Evolutionary conservation across 2,797 vertebrate species (phyloP).

Genomic region (Crossoptilon crossoptilon): DNA sequence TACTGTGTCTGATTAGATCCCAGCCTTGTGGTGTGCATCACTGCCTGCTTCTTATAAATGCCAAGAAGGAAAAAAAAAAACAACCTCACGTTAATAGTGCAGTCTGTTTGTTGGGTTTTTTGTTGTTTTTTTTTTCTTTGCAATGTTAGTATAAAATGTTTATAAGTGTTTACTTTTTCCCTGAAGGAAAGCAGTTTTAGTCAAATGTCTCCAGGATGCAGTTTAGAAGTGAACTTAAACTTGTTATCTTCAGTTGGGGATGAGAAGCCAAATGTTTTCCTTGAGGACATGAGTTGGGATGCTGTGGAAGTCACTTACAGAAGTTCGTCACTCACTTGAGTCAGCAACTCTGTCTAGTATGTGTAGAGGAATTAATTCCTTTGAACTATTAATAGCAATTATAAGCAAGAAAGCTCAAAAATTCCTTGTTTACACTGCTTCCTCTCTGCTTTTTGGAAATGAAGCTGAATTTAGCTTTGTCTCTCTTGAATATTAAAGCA

Average conservation of each 20-base stretch:
- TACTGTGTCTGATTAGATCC: slow-evolving; percentile 67
- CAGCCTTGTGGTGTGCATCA: slow-evolving; percentile 34
- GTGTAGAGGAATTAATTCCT: not conserved
- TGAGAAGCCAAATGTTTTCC: slow-evolving; percentile 23
- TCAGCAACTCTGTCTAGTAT: not conserved
- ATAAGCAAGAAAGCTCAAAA: not conserved
- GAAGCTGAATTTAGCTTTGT: not conserved
- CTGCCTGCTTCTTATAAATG: slow-evolving; percentile 65
- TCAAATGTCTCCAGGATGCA: slow-evolving; percentile 43
- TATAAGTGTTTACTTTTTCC: slow-evolving; percentile 62
- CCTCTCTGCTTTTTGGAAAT: not conserved
- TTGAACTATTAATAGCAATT: not conserved
- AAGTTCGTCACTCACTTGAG: not conserved
- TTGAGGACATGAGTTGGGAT: slow-evolving; percentile 19
- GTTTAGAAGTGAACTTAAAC: slow-evolving; percentile 34
- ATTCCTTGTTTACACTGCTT: not conserved
- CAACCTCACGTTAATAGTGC: not conserved
- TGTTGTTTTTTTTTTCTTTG: slow-evolving; percentile 1
- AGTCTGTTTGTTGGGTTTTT: not conserved
- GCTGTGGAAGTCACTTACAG: not conserved
- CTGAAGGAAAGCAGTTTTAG: slow-evolving; percentile 36
- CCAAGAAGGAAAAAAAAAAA: not conserved
- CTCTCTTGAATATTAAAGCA: not conserved
- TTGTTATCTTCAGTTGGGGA: slow-evolving; percentile 27
- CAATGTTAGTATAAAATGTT: slow-evolving; percentile 52